Base-by-base conservation (phyloP, 2,113 vertebrate genomes). In the Erpornis zantholeuca region DNA sequence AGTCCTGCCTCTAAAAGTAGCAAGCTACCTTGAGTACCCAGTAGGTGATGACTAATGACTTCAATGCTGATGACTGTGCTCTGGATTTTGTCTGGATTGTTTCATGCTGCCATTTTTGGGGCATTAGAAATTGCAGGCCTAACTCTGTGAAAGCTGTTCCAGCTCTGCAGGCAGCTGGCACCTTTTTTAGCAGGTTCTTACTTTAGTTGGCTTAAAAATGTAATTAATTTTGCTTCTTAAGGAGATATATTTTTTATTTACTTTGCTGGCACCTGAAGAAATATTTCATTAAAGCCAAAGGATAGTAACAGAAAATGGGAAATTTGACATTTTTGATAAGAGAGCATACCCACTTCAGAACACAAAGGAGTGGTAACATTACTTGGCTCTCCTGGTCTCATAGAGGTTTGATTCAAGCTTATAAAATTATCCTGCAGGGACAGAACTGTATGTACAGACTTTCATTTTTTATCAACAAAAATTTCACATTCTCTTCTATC, bases 401-500 rank as follows among this genome's bases (percentile, higher is more conserved):
- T 21, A 52, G 70, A 85, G 11, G 44, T 42, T 91, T 75, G 57
- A 54, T 69, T 92, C 52, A 88, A 47, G 12, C 38, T 94, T 78
- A 85, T 19, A 71, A 79, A 90, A 77, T 68, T 44, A 88, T 56
- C 45, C 79, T 57, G 11, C 68, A 66, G 47, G 49, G 68, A 61
- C 59, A 83, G 45, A 80, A 47, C 28, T 96, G 33, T 82, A 50
- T 92, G 92, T 94, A 89, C n/a, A 91, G 71, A 76, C 29, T 66
- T 65, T 9, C 9, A 24, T 56, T 83, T 96, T 91, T 81, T 88
- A 88, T 59, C 76, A 75, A 75, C 38, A 76, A 12, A 56, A 86
- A 52, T 68, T 88, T 71, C 71, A 59, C 38, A 70, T 70, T 21
- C 59, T 64, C 36, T 52, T 66, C 24, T 65, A 9, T 69, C 23